These are phyloP conservation scores for Apis cerana DNA, from an alignment of 1,140 invertebrate genomes.

Conservation along the genomic window DNA sequence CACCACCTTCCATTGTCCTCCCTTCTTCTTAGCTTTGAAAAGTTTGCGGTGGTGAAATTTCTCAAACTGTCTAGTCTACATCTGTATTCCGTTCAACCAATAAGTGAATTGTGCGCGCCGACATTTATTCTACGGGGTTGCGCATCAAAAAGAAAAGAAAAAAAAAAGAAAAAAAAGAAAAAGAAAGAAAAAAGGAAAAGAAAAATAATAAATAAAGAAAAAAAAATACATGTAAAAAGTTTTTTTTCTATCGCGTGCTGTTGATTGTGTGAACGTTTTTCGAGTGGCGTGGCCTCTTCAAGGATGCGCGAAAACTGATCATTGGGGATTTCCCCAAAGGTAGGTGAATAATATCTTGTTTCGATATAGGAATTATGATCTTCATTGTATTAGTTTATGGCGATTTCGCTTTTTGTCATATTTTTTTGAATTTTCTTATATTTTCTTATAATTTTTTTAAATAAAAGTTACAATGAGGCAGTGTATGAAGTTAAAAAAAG, in stretches of 20 bases:
- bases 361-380: neutral
- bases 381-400: neutral
- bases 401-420: neutral
- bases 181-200: no score
- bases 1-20: conserved; percentile 60
- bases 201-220: no score
- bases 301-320: conserved; percentile 42
- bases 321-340: conserved; percentile 32
- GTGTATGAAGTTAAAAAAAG: neutral
- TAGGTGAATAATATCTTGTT: conserved; percentile 33
- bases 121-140: neutral
- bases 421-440: neutral
- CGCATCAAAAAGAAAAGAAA: neutral
- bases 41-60: conserved; percentile 50
- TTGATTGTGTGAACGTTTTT: conserved; percentile 3
- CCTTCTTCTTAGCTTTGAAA: conserved; percentile 52
- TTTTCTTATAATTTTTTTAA: no score
- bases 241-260: neutral
- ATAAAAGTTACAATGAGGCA: neutral
- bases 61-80: conserved; percentile 62
- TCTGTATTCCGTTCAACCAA: conserved; percentile 71
- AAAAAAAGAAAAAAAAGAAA: no score
- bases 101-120: conserved; percentile 58
- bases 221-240: neutral
- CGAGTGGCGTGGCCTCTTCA: conserved; percentile 26